Evolutionary conservation across 2,113 vertebrate species (phyloP), one percentile per base, ranked within the genome.

Genomic region (Brachyhypopomus occidentalis): DNA sequence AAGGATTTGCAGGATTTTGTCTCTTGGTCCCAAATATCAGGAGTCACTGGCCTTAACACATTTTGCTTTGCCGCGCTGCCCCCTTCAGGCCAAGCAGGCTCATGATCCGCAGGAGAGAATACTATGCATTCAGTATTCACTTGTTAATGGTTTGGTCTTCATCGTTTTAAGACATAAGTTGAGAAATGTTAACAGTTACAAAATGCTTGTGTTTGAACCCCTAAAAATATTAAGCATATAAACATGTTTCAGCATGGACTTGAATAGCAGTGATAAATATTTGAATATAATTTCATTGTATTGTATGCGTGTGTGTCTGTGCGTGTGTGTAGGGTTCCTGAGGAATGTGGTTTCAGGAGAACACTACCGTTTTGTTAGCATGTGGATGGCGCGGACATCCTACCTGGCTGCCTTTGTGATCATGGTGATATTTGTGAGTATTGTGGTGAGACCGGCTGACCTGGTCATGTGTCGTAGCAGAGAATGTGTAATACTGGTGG

Each of bases 401-500:
- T 99, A 99, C 77, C 89, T 99, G 86, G 97, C 98, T 0, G 98
- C 97, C 64, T 98, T 97, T 0, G 95, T 98, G 88, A 99, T 99
- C 93, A 99, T 99, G 98, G 97, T 99, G 87, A 98, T 99, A 70
- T 99, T 99, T 0, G 98, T 99, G 89, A 95, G 98, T 96, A 4
- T 58, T 5, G 3, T 27, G 38, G 22, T 7, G 52, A 25, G 5
- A 11, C 23, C 45, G n/a, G 45, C 59, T 56, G 25, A 58, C 60
- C 12, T 22, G 38, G 55, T 58, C 60, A 22, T 58, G 38, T 64
- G 4, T 19, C 16, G 27, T 71, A 45, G 11, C n/a, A 14, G 23
- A 64, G 14, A 23, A 41, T 2, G 16, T 27, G 19, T 0, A 67
- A 16, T 34, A 76, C 3, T 20, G 6, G 3, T 48, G 16, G 0